Evolutionary conservation across 2,797 vertebrate species (phyloP).

Genomic region (Psittacula echo): DNA sequence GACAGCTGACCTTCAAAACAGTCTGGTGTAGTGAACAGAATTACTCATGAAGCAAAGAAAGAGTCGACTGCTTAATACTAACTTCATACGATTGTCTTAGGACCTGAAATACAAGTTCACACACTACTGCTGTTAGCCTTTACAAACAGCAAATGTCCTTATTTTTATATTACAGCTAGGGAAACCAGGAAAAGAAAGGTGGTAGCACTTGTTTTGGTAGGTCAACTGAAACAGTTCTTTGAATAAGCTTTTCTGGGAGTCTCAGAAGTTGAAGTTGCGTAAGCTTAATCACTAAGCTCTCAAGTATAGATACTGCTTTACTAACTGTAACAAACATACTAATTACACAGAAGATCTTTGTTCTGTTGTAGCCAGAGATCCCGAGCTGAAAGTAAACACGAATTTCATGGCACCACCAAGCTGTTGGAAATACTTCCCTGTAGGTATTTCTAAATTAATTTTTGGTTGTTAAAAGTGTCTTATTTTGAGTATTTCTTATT

Average conservation of each 20-base stretch:
- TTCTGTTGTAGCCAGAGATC: not conserved
- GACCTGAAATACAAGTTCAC: conserved; percentile 67
- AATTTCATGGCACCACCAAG: not conserved
- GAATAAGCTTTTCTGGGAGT: not conserved
- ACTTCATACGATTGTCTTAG: not conserved
- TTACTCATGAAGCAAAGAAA: conserved; percentile 25
- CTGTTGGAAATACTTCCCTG: not conserved
- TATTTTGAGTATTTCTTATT: not conserved
- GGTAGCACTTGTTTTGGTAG: not conserved
- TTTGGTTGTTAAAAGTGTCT: not conserved
- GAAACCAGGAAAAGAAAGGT: not conserved
- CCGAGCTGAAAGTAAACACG: not conserved
- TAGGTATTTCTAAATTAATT: not conserved
- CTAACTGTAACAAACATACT: not conserved
- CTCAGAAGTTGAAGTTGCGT: rapidly evolving
- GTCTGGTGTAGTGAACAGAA: not conserved
- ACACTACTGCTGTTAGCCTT: not conserved
- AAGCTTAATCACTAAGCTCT: not conserved
- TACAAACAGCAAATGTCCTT: not conserved
- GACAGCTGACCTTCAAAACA: not conserved
- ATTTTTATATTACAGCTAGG: not conserved
- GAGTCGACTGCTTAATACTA: conserved; percentile 18
- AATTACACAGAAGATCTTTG: not conserved
- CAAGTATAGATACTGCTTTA: not conserved
- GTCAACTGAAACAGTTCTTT: not conserved